Evolutionary conservation across 2,888 invertebrate genomes (phyloP).

Genomic region (Cryptocephalus moraei): DNA sequence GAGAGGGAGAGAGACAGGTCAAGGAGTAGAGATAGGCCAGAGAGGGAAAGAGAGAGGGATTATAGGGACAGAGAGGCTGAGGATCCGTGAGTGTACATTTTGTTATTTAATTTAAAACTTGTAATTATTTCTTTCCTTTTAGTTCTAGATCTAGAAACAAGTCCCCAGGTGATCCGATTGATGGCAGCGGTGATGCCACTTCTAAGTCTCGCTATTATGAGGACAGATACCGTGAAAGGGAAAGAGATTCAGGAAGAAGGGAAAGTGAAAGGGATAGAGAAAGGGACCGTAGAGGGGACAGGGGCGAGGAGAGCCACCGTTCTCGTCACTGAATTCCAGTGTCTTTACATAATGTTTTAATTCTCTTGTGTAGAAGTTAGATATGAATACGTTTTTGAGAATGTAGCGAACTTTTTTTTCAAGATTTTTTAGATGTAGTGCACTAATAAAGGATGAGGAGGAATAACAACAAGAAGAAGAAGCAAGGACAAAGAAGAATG

Average conservation of each 20-base stretch:
- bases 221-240: conserved; percentile 69
- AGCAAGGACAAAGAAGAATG: no score
- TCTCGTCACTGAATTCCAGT: conserved; percentile 48
- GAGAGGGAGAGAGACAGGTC: conserved; percentile 44
- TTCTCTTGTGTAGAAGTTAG: no score
- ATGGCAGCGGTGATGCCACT: conserved; percentile 22
- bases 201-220: conserved; percentile 64
- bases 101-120: conserved; percentile 2
- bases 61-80: conserved; percentile 69
- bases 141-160: conserved; percentile 45
- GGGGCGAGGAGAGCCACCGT: conserved; percentile 61
- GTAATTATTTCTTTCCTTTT: not conserved
- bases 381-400: no score
- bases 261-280: conserved; percentile 57
- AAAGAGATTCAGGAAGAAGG: conserved; percentile 42
- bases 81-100: conserved; percentile 50
- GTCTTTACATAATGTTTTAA: no score
- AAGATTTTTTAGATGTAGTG: no score
- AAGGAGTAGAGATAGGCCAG: conserved; percentile 49
- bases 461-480: no score
- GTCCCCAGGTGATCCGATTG: conserved; percentile 50
- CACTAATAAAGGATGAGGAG: no score
- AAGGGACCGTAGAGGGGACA: conserved; percentile 55
- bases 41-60: conserved; percentile 54
- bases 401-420: no score